Evolutionary conservation across 2,113 vertebrate genomes (phyloP), one percentile per base, ranked within the genome.

Genomic region (Seriola dumerili): DNA sequence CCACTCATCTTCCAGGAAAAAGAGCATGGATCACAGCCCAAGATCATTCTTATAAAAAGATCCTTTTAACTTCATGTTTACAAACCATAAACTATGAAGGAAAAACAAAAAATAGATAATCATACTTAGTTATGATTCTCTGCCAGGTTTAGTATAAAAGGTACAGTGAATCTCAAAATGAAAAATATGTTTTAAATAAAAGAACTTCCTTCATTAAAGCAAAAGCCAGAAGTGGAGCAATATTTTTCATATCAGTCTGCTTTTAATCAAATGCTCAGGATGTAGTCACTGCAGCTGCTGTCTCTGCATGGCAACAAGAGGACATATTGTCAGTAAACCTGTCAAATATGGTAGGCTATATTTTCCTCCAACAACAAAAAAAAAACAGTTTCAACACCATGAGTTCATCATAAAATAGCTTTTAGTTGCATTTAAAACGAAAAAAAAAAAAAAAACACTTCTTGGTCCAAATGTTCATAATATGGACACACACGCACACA

Each of bases 261-360:
- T 70, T 84, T 71, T 66, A 81, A 88, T 85, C 59, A 74, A 54
- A 73, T 44, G 40, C 38, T 44, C 55, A 19, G 52, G 25, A 71
- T 50, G 40, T 61, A 73, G 40, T 52, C 44, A 84, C 25, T 70
- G 75, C 59, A 72, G 78, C 67, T 74, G 83, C 57, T 58, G 42
- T 52, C 23, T 64, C 34, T 29, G 21, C 40, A 54, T 75, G 75
- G 52, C 29, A 62, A 66, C 44, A 59, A 16, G 52, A 75, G 23
- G 2, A 14, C 42, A 70, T 29, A 13, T 23, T 54, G 70, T 75
- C 80, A 80, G 46, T 44, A 52, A 72, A 57, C 50, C 42, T 59
- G 23, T 5, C 25, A 48, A n/a, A 52, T 46, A 9, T 34, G 17
- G 9, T 8, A 42, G 8, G 40, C 10, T 54, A 6, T 12, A 57